Percentiles rank a stretch among this genome's conserved stretches.
Evolutionary conservation across 2,888 invertebrate species (phyloP).

Genomic region (Myopa testacea): DNA sequence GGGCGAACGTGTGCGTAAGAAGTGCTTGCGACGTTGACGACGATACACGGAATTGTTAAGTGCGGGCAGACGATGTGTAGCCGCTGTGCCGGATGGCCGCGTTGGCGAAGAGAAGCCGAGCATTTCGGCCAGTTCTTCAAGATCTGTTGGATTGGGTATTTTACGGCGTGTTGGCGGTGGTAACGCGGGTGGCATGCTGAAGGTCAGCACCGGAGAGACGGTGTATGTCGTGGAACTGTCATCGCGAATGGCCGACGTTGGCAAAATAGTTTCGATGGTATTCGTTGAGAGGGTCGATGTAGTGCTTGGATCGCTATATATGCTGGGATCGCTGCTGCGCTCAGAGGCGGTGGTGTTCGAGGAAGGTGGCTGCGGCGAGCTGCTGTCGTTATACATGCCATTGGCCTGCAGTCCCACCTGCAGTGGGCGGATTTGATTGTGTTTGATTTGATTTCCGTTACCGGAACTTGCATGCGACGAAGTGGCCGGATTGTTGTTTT

Average conservation of each 20-base stretch:
- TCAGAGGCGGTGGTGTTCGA: conserved; percentile 47
- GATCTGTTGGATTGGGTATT: conserved; percentile 69
- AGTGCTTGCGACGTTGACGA: conserved; percentile 69
- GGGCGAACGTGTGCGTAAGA: conserved; percentile 70
- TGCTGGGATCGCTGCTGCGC: conserved; percentile 54
- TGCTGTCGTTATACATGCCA: conserved; percentile 50
- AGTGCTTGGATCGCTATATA: conserved; percentile 49
- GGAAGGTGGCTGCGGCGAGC: conserved; percentile 50
- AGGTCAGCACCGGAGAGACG: conserved; percentile 48
- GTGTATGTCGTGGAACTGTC: conserved; percentile 61
- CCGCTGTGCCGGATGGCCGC: conserved; percentile 33
- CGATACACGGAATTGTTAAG: conserved; percentile 60
- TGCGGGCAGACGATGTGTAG: conserved; percentile 50
- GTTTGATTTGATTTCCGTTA: conserved; percentile 56
- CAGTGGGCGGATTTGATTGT: conserved; percentile 68
- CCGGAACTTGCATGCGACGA: conserved; percentile 3
- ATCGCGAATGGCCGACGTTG: conserved; percentile 65
- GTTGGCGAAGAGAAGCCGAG: conserved; percentile 68
- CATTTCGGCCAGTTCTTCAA: conserved; percentile 72
- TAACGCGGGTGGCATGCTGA: conserved; percentile 66
- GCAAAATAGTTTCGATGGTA: conserved; percentile 61
- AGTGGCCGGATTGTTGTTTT: conserved; percentile 37
- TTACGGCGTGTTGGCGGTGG: conserved; percentile 70
- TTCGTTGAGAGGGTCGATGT: conserved; percentile 45
- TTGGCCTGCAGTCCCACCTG: conserved; percentile 52